Percentiles rank a stretch among this genome's conserved stretches.
phyloP scores from a whole-genome alignment of 2,888 invertebrate genomes.

The Acronicta alni region DNA sequence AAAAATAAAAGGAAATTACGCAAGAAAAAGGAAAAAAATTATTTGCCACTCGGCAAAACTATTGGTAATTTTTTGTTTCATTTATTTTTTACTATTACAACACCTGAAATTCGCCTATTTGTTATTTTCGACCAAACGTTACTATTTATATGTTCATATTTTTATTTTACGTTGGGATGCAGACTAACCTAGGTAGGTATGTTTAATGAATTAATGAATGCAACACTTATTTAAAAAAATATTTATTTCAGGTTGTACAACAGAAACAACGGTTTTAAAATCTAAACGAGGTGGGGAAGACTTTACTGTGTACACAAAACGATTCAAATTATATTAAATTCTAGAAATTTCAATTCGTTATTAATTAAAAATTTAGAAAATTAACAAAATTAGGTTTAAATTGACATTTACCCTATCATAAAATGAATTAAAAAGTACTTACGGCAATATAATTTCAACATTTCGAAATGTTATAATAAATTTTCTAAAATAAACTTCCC shows the following conservation, averaged over 20 bases:
- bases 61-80: slow-evolving; percentile 60
- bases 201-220: too few species aligned
- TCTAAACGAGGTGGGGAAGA: slow-evolving; percentile 72
- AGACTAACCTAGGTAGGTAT: too few species aligned
- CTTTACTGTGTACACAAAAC: slow-evolving; percentile 66
- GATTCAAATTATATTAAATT: slow-evolving; percentile 65
- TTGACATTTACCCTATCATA: not conserved
- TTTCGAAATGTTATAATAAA: slow-evolving; percentile 14
- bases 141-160: too few species aligned
- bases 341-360: not conserved
- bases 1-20: slow-evolving; percentile 65
- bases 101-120: not conserved
- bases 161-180: too few species aligned
- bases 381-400: not conserved
- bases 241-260: slow-evolving; percentile 67
- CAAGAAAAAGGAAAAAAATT: slow-evolving; percentile 64
- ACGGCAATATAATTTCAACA: slow-evolving; percentile 5
- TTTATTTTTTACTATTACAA: slow-evolving; percentile 17
- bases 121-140: too few species aligned
- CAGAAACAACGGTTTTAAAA: slow-evolving; percentile 53
- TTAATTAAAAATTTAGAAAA: too few species aligned
- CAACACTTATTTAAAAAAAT: not conserved
- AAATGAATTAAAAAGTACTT: not conserved
- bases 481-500: slow-evolving; percentile 18
- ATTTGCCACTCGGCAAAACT: slow-evolving; percentile 61